A percentile compares a stretch with the other conserved stretches of the same genome.
Conservation (phyloP, 35 echinoderm and acorn worm species). For the Heliocidaris erythrogramma region DNA sequence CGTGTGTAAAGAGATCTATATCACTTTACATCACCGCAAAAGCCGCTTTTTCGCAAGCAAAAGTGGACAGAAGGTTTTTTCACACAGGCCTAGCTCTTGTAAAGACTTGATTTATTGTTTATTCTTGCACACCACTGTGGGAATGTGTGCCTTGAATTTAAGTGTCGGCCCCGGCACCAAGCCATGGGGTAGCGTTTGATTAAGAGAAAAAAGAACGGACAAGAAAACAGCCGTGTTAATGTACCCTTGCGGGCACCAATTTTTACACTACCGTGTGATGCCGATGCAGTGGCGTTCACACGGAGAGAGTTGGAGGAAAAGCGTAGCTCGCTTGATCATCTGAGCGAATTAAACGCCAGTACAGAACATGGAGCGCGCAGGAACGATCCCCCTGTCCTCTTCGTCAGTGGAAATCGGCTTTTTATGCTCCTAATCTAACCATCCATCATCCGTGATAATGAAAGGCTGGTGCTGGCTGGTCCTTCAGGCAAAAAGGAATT, state of each 20-base stretch:
- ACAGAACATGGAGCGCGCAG: background rate
- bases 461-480: background rate
- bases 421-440: slow-evolving; percentile 3
- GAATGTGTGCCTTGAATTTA: background rate
- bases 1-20: background rate
- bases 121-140: background rate
- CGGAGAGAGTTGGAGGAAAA: background rate
- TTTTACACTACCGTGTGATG: slow-evolving; percentile 16
- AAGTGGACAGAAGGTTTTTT: background rate
- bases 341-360: background rate
- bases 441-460: slow-evolving; percentile 2
- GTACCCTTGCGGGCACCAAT: background rate
- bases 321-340: background rate
- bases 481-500: background rate
- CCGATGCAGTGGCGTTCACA: background rate
- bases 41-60: slow-evolving; percentile 5
- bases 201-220: slow-evolving; percentile 2
- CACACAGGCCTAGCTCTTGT: background rate
- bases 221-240: slow-evolving; percentile 12
- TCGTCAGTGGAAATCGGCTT: background rate
- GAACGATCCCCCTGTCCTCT: background rate
- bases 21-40: background rate
- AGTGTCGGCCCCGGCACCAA: background rate
- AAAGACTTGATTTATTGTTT: background rate
- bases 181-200: slow-evolving; percentile 1